These are phyloP conservation scores for Hoplostethus atlanticus DNA, from an alignment of 2,797 vertebrate species.

Conservation along the genomic window DNA sequence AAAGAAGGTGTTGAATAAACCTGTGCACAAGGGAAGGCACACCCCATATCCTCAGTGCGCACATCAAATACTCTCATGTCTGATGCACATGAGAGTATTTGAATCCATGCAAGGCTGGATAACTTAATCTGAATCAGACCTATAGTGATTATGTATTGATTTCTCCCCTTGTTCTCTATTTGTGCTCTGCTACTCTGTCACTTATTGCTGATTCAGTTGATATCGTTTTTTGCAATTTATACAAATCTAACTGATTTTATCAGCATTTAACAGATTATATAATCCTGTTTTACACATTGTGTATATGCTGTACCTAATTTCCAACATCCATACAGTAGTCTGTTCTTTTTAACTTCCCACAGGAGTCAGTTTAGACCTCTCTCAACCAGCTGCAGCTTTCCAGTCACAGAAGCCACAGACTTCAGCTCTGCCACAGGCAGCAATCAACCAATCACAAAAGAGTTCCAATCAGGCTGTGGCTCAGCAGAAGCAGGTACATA, in stretches of 20 bases:
- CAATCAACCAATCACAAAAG: constrained; percentile 78
- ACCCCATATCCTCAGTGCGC: no score
- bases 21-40: no score
- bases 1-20: no score
- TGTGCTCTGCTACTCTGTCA: neutral
- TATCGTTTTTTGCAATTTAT: neutral
- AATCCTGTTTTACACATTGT: neutral
- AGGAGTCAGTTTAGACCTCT: constrained; percentile 86
- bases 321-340: neutral
- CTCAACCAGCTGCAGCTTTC: constrained; percentile 87
- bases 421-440: constrained; percentile 70
- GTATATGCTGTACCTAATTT: neutral
- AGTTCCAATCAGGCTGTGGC: constrained; percentile 68
- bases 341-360: constrained; percentile 40
- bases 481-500: constrained; percentile 78
- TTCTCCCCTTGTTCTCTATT: neutral
- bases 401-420: constrained; percentile 86
- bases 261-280: neutral
- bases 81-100: no score
- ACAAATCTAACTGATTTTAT: no score
- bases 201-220: neutral
- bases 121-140: no score
- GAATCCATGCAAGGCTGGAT: no score
- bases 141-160: no score
- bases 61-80: no score